Evolutionary conservation across 2,113 vertebrate genomes (phyloP).

Genomic region (Circaetus gallicus): DNA sequence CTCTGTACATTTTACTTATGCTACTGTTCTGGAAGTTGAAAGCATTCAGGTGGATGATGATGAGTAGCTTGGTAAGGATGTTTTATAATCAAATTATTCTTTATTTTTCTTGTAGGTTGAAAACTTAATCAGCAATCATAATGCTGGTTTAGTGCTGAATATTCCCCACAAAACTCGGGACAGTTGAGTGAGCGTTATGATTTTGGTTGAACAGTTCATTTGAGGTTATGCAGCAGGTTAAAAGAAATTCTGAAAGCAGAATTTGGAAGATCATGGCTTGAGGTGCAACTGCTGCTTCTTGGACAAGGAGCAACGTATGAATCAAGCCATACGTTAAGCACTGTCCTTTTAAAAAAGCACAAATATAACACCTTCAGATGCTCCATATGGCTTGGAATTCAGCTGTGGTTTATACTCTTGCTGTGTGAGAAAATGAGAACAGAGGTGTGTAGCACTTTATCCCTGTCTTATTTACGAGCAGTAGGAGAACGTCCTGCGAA

Average conservation of each 20-base stretch:
- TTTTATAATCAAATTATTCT: background rate
- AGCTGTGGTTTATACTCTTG: background rate
- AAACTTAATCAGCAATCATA: background rate
- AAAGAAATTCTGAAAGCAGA: background rate
- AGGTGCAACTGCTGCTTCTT: background rate
- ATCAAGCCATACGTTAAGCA: background rate
- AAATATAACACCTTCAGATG: background rate
- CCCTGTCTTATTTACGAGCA: background rate
- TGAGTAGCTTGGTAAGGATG: background rate
- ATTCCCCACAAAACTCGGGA: background rate
- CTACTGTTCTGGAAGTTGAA: background rate
- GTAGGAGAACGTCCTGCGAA: background rate
- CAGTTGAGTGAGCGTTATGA: background rate
- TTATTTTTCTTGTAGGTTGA: background rate
- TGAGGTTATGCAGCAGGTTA: background rate
- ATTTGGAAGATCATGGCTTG: background rate
- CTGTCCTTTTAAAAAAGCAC: background rate
- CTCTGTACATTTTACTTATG: fast-evolving
- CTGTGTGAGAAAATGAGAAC: background rate
- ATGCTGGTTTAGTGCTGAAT: background rate
- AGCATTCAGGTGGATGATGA: background rate
- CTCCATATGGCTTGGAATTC: background rate
- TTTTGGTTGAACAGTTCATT: background rate
- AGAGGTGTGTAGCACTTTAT: background rate
- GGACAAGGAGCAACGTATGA: background rate